Evolutionary conservation across 1,140 invertebrate genomes (phyloP).

Genomic region (Schlechtendalia chinensis): DNA sequence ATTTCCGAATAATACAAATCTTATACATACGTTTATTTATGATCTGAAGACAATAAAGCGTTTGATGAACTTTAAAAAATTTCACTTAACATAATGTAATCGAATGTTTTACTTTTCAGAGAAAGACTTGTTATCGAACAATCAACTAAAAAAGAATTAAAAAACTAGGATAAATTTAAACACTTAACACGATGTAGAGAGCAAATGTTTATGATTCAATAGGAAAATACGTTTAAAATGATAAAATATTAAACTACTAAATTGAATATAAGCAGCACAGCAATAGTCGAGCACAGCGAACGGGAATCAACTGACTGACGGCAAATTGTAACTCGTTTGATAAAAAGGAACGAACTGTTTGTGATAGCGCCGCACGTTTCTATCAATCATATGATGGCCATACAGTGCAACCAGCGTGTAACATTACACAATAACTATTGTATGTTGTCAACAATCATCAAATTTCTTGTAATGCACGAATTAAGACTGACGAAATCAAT

Average conservation of each 20-base stretch:
- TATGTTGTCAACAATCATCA: not conserved
- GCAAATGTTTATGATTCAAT: no score
- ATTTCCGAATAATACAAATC: not conserved
- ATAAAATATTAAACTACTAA: not conserved
- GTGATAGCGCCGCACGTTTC: conserved; percentile 32
- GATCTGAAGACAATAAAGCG: not conserved
- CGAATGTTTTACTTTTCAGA: not conserved
- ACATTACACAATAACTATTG: not conserved
- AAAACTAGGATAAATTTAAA: not conserved
- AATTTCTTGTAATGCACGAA: no score
- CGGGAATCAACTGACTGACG: conserved; percentile 33
- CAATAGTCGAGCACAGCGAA: conserved; percentile 4
- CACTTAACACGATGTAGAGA: not conserved
- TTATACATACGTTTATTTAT: not conserved
- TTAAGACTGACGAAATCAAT: no score
- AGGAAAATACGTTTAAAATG: not conserved
- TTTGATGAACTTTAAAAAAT: conserved; percentile 14
- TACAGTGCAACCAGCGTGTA: not conserved
- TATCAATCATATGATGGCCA: not conserved
- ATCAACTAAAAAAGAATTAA: conserved; percentile 5
- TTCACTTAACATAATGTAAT: not conserved
- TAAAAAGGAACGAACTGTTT: not conserved
- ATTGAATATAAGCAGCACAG: not conserved
- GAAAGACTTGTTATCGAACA: not conserved
- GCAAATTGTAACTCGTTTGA: conserved; percentile 8